Evolutionary conservation across 2,113 vertebrate species (phyloP).

Genomic region (Mustela lutreola): DNA sequence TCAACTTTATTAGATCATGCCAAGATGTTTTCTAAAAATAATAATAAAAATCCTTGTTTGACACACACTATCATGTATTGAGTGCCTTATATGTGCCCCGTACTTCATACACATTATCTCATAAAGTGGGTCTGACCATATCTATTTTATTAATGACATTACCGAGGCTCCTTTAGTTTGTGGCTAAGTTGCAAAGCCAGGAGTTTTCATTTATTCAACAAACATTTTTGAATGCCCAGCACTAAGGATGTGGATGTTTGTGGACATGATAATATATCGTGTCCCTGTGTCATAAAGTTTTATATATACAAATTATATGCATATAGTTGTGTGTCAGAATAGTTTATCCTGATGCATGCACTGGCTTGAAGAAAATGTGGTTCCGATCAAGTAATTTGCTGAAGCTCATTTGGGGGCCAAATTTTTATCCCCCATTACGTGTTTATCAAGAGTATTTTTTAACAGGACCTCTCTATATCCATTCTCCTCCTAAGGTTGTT

Average conservation of each 20-base stretch:
- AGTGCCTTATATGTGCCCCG: background rate
- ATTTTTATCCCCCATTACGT: background rate
- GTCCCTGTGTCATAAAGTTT: background rate
- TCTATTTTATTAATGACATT: background rate
- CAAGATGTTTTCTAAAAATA: background rate
- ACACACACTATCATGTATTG: background rate
- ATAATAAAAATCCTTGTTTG: background rate
- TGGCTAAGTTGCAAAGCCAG: background rate
- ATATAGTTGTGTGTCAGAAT: background rate
- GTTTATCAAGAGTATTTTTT: background rate
- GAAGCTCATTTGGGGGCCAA: background rate
- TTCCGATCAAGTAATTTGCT: background rate
- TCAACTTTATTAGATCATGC: background rate
- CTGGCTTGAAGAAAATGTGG: background rate
- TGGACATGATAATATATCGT: background rate
- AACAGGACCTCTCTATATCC: background rate
- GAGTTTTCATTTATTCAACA: background rate
- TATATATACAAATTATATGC: background rate
- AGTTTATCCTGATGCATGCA: background rate
- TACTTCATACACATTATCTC: background rate
- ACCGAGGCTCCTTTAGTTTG: background rate
- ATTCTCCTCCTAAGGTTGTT: background rate
- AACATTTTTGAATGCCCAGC: constrained; percentile 5
- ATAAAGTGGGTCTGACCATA: too few relatives aligned
- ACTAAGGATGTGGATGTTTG: background rate